Evolutionary conservation across 2,888 invertebrate genomes (phyloP).

Genomic region (Aquatica leii): DNA sequence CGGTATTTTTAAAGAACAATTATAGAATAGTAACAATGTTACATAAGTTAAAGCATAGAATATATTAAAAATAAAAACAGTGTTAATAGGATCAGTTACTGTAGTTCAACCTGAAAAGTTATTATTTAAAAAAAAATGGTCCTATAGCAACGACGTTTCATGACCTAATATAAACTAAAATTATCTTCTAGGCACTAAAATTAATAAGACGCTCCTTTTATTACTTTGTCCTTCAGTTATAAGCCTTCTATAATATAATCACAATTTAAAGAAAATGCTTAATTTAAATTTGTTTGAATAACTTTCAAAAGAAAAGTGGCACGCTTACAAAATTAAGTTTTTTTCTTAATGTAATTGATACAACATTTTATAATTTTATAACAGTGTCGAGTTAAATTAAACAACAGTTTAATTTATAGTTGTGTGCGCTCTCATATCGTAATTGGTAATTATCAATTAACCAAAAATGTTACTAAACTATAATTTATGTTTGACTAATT

Average conservation of each 20-base stretch:
- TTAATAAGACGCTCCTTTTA: background rate
- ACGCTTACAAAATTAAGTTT: background rate
- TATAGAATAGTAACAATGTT: too few relatives aligned
- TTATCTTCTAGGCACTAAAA: background rate
- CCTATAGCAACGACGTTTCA: too few relatives aligned
- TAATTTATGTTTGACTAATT: too few relatives aligned
- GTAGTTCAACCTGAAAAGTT: too few relatives aligned
- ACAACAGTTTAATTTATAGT: background rate
- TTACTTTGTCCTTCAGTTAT: background rate
- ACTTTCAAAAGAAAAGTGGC: background rate
- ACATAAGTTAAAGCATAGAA: too few relatives aligned
- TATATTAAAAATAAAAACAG: too few relatives aligned
- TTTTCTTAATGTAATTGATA: background rate
- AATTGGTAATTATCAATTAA: constrained; percentile 2
- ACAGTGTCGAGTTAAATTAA: constrained; percentile 1
- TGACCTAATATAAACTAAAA: background rate
- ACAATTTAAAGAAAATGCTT: background rate
- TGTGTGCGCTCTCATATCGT: background rate
- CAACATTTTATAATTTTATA: constrained; percentile 1
- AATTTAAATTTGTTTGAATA: constrained; percentile 4
- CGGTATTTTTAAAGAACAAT: too few relatives aligned
- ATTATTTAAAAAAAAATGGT: too few relatives aligned
- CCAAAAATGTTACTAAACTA: background rate
- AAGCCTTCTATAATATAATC: background rate
- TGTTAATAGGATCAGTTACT: too few relatives aligned